Base-by-base conservation (phyloP, 1,140 invertebrate species). In the Panagrolaimus sp. region DNA sequence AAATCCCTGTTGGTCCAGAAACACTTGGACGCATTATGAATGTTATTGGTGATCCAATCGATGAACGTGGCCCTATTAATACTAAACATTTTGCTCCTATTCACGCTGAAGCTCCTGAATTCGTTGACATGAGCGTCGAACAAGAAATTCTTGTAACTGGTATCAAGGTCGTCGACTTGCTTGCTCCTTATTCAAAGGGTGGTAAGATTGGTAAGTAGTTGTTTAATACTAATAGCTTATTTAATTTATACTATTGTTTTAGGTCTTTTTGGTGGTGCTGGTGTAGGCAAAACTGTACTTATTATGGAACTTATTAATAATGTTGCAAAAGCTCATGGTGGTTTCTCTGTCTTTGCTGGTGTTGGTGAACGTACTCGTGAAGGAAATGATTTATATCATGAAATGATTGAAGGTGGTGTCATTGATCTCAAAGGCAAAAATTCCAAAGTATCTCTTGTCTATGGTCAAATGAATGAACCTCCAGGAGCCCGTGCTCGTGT, bases 221-320 rank as follows among this genome's bases (percentile, higher is more conserved):
- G 20, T n/a, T n/a, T n/a, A n/a, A n/a, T 5, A 38, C n/a, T n/a
- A 31, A 47, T 64, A 27, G 16, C 4, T 47, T 67, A 13, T 4
- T 25, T 31, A 48, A 44, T 13, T 66, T 23, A 20, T 64, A n/a
- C n/a, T n/a, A 73, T 73, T 67, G 67, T 72, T 79, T 14, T 74
- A 90, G 89, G 94, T 85, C 86, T 98, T 20, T 99, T 99, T 83
- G 96, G 96, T 74, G 96, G 96, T 85, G 96, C 96, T 78, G 96
- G 96, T 84, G 96, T 98, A 75, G 96, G 96, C 66, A 98, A 99
- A 86, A 98, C 96, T 86, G 96, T 98, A 86, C 87, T 98, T 70
- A 98, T 99, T 87, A 98, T 98, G 96, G 96, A 99, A 86, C 88
- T 99, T 75, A 99, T 99, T 82, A 98, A 98, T 88, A 98, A 99